phyloP scores from a whole-genome alignment of 2,888 invertebrate genomes.

The Escarpia spicata region DNA sequence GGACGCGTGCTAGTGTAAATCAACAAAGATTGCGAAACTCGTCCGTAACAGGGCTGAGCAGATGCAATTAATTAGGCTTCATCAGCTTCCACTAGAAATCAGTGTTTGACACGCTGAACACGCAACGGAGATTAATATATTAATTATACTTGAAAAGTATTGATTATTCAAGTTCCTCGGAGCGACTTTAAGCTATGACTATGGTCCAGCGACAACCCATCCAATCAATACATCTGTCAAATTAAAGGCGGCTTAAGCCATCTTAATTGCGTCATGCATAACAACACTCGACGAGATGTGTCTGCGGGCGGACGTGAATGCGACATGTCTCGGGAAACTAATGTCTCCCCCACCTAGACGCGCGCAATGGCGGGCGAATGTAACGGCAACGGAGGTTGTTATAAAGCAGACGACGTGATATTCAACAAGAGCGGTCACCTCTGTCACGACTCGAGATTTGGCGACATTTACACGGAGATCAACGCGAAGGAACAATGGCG shows the following conservation, averaged over 20 bases:
- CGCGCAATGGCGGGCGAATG: background rate
- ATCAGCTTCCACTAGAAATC: background rate
- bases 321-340: background rate
- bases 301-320: background rate
- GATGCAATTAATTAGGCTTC: background rate
- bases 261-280: conserved; percentile 12
- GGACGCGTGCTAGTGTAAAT: background rate
- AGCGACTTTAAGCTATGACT: background rate
- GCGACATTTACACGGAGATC: background rate
- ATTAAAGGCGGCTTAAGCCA: background rate
- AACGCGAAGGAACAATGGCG: background rate
- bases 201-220: too few relatives aligned
- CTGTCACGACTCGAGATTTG: background rate
- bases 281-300: background rate
- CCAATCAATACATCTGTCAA: background rate
- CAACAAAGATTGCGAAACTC: background rate
- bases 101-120: background rate
- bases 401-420: background rate
- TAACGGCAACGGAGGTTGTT: background rate
- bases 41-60: background rate
- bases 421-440: conserved; percentile 4
- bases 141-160: background rate
- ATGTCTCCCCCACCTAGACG: background rate
- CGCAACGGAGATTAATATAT: background rate
- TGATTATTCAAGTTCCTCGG: background rate